A percentile compares a stretch with the other conserved stretches of the same genome.
These are phyloP conservation scores for Pampus argenteus DNA, from an alignment of 2,797 vertebrate species.

Conservation along the genomic window DNA sequence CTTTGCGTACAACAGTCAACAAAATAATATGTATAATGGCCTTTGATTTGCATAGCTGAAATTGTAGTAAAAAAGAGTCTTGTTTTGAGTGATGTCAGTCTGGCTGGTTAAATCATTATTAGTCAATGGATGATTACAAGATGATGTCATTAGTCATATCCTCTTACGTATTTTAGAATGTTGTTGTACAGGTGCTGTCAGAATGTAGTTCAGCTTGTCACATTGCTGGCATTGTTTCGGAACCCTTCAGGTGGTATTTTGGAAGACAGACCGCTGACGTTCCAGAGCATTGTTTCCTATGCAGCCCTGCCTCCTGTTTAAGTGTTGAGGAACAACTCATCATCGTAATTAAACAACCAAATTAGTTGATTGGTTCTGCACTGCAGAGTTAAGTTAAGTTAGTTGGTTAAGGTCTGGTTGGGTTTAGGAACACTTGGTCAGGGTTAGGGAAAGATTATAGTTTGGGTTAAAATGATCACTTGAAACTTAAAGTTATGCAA, in stretches of 20 bases:
- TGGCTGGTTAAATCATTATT: background rate
- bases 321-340: too few relatives aligned
- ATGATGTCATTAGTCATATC: background rate
- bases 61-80: background rate
- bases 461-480: too few relatives aligned
- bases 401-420: too few relatives aligned
- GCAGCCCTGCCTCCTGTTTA: background rate
- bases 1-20: too few relatives aligned
- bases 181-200: background rate
- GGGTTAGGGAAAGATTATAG: too few relatives aligned
- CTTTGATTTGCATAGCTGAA: background rate
- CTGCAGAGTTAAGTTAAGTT: too few relatives aligned
- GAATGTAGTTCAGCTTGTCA: background rate
- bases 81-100: background rate
- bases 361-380: too few relatives aligned
- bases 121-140: background rate
- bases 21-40: background rate
- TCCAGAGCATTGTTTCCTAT: background rate
- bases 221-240: conserved; percentile 2
- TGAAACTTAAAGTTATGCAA: too few relatives aligned
- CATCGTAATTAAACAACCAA: too few relatives aligned
- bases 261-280: background rate
- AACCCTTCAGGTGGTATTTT: background rate
- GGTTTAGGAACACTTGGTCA: too few relatives aligned
- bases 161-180: background rate